Conservation (phyloP, 1,140 invertebrate genomes). For the Drosophila pandora region DNA sequence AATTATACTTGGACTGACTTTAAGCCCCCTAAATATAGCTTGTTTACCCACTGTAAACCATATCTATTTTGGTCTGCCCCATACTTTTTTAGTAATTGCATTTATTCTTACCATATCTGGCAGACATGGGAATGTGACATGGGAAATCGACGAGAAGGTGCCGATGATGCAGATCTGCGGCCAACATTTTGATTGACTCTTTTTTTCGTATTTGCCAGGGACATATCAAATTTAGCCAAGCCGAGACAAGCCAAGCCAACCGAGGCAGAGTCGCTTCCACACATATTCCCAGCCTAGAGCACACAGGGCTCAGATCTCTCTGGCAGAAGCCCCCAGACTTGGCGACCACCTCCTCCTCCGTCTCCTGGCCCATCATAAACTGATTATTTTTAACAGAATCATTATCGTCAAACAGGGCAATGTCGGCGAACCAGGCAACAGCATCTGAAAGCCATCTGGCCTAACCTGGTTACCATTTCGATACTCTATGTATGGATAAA, state of each 20-base stretch:
- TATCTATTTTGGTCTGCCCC: constrained; percentile 36
- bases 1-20: too few relatives aligned
- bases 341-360: not conserved
- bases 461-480: constrained; percentile 33
- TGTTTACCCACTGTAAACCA: constrained; percentile 34
- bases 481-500: constrained; percentile 32
- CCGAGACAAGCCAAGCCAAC: constrained; percentile 29
- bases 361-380: constrained; percentile 71
- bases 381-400: constrained; percentile 83
- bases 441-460: constrained; percentile 32
- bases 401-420: constrained; percentile 66
- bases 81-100: constrained; percentile 29
- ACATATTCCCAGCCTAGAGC: constrained; percentile 25
- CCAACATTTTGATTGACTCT: constrained; percentile 77
- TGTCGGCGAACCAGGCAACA: constrained; percentile 36
- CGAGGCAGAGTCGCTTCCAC: constrained; percentile 25
- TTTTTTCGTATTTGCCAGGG: constrained; percentile 39
- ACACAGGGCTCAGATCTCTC: constrained; percentile 14
- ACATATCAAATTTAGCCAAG: constrained; percentile 70
- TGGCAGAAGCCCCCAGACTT: not conserved
- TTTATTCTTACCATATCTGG: constrained; percentile 61
- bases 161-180: constrained; percentile 64
- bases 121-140: constrained; percentile 39
- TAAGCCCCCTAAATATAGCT: too few relatives aligned
- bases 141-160: constrained; percentile 24